These are phyloP conservation scores for Clistopyga incitator DNA, from an alignment of 2,888 invertebrate species.

Conservation along the genomic window DNA sequence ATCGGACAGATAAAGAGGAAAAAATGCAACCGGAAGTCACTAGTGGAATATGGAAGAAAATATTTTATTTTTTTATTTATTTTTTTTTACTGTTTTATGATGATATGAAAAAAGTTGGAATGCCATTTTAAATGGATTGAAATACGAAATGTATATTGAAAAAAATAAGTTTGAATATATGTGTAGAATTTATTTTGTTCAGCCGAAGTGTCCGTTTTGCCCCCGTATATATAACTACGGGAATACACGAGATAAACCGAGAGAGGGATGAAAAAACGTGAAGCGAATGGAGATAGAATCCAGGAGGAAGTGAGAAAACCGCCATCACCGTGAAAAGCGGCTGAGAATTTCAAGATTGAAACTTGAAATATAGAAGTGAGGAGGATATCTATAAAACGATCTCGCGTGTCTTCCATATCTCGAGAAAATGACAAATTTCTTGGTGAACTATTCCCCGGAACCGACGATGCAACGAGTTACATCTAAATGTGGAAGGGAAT, in stretches of 20 bases:
- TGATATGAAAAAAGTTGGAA: no score
- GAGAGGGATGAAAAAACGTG: slow-evolving; percentile 38
- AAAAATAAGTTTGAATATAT: no score
- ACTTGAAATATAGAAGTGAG: slow-evolving; percentile 77
- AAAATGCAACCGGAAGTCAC: no score
- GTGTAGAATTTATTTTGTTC: no score
- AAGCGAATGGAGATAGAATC: slow-evolving; percentile 40
- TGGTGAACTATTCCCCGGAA: slow-evolving; percentile 3
- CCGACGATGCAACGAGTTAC: slow-evolving; percentile 5
- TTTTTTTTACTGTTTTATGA: no score
- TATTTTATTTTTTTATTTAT: no score
- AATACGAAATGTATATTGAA: no score
- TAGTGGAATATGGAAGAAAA: no score
- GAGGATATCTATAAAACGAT: slow-evolving; percentile 68
- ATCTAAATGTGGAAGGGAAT: slow-evolving; percentile 33
- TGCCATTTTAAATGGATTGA: no score
- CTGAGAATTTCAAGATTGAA: slow-evolving; percentile 75
- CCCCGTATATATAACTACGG: slow-evolving; percentile 76
- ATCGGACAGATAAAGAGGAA: no score
- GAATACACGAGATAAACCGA: slow-evolving; percentile 36
- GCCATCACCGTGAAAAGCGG: slow-evolving; percentile 55
- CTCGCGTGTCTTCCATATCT: slow-evolving; percentile 5
- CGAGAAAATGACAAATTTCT: slow-evolving; percentile 57
- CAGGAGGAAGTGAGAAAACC: slow-evolving; percentile 51
- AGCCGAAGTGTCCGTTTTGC: background rate